These are phyloP conservation scores for Heliconius charithonia DNA, from an alignment of 2,888 invertebrate species.

Conservation along the genomic window DNA sequence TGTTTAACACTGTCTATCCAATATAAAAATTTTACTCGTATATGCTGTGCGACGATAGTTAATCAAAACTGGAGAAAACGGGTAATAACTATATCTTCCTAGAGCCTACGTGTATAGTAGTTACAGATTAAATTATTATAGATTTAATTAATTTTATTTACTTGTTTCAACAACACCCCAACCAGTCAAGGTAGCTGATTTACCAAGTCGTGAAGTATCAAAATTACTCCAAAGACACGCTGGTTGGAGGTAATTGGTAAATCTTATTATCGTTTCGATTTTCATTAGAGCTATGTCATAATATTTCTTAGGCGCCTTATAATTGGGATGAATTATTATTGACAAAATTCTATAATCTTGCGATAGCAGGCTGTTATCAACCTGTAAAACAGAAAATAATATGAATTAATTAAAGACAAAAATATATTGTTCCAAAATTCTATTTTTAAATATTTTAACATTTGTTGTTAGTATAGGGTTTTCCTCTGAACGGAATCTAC, in stretches of 20 bases:
- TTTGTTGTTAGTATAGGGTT: too few relatives aligned
- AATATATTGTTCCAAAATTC: background rate
- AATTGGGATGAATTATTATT: constrained; percentile 52
- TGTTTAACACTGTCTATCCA: background rate
- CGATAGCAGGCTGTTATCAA: constrained; percentile 1
- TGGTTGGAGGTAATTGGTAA: constrained; percentile 50
- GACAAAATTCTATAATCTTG: constrained; percentile 49
- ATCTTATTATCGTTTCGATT: constrained; percentile 42
- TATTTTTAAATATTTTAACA: too few relatives aligned
- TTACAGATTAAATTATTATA: too few relatives aligned
- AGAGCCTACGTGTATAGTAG: too few relatives aligned
- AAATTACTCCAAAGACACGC: constrained; percentile 51
- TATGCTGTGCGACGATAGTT: too few relatives aligned
- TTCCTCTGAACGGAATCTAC: too few relatives aligned
- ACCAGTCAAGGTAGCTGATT: constrained; percentile 50
- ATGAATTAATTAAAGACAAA: background rate
- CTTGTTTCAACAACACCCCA: constrained; percentile 54
- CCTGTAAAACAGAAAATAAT: background rate
- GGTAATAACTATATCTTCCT: too few relatives aligned
- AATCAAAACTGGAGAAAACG: too few relatives aligned
- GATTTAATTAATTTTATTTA: constrained; percentile 30
- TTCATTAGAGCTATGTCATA: constrained; percentile 55
- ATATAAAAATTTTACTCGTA: background rate
- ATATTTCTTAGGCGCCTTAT: constrained; percentile 52
- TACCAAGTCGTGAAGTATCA: constrained; percentile 46